Evolutionary conservation across 2,113 vertebrate genomes (phyloP).

Genomic region (Callocephalon fimbriatum): DNA sequence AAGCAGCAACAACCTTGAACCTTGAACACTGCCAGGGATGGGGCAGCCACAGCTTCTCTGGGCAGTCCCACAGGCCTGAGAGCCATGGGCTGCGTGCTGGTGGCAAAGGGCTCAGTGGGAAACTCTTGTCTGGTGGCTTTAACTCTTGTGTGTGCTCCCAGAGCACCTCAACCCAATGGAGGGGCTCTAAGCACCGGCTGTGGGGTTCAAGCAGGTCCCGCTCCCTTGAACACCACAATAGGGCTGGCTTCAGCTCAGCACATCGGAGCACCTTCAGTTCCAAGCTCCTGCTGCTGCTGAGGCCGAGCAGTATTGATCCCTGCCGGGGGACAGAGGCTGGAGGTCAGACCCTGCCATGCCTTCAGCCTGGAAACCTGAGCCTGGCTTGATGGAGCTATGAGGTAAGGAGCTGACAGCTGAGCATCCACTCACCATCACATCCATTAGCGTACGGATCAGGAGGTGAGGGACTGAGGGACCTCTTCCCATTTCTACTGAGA

Average conservation of each 20-base stretch:
- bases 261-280: background rate
- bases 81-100: fast-evolving
- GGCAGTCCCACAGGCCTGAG: background rate
- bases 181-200: background rate
- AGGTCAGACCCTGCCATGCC: background rate
- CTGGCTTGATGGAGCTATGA: background rate
- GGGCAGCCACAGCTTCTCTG: background rate
- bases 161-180: background rate
- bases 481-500: background rate
- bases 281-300: fast-evolving
- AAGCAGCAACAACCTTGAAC: background rate
- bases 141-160: background rate
- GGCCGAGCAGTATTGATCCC: background rate
- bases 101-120: background rate
- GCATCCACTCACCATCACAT: background rate
- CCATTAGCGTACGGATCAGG: background rate
- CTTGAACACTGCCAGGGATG: background rate
- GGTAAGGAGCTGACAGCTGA: slow-evolving; percentile 1
- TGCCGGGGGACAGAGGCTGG: background rate
- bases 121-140: background rate
- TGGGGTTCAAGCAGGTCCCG: background rate
- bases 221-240: background rate
- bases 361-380: slow-evolving; percentile 44
- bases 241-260: background rate
- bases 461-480: background rate